phyloP scores from a whole-genome alignment of 2,888 invertebrate species.

The Baronia brevicornis region DNA sequence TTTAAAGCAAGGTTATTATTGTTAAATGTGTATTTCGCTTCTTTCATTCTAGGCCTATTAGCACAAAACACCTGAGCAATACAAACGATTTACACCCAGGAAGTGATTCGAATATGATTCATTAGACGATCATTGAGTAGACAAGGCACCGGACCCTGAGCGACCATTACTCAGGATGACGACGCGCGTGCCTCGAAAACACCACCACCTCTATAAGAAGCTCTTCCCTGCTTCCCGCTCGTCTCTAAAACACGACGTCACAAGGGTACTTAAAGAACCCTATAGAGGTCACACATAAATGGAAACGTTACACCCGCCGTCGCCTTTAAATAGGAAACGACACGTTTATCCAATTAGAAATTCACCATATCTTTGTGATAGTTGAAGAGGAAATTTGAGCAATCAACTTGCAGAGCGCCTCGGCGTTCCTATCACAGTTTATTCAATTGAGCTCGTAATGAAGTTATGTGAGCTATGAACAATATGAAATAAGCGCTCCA shows the following conservation, averaged over 20 bases:
- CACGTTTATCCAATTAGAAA: constrained; percentile 77
- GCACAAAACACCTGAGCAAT: no score
- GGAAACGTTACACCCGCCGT: constrained; percentile 61
- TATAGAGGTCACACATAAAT: constrained; percentile 46
- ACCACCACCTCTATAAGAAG: constrained; percentile 27
- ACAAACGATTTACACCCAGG: constrained; percentile 54
- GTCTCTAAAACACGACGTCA: constrained; percentile 19
- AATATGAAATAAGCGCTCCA: constrained; percentile 43
- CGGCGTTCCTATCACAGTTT: constrained; percentile 72
- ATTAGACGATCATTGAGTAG: constrained; percentile 64
- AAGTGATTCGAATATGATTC: constrained; percentile 57
- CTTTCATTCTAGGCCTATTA: no score
- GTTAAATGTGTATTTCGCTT: no score
- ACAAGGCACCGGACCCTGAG: constrained; percentile 39
- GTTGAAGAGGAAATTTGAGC: constrained; percentile 76
- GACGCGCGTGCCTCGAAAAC: constrained; percentile 61
- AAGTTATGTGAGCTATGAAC: constrained; percentile 68
- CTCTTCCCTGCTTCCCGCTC: constrained; percentile 30
- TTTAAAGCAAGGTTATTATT: no score
- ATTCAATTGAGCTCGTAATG: constrained; percentile 74
- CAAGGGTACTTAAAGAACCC: constrained; percentile 31
- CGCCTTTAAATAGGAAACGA: constrained; percentile 76
- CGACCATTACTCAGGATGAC: constrained; percentile 70
- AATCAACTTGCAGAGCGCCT: constrained; percentile 73
- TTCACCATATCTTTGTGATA: constrained; percentile 76